Conservation (phyloP, 2,113 vertebrate species). For the Miniopterus natalensis region DNA sequence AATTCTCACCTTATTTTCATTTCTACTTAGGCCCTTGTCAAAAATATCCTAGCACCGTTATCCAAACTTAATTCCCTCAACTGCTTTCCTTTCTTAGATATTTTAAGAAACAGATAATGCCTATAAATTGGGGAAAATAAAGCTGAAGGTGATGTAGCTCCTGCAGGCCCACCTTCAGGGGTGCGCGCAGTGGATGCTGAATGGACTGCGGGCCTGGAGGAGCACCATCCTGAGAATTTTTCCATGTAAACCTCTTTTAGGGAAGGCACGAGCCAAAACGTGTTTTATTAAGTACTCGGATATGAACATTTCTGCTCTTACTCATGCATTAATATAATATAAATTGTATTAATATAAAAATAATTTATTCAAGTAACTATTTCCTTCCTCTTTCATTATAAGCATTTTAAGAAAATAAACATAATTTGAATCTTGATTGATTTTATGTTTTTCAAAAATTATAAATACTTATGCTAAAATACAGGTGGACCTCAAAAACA, state of each 20-base stretch:
- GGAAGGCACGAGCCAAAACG: neutral
- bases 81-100: neutral
- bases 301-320: neutral
- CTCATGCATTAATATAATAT: neutral
- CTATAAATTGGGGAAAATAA: neutral
- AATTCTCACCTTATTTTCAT: neutral
- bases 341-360: neutral
- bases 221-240: neutral
- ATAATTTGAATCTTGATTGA: neutral
- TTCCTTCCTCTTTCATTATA: neutral
- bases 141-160: neutral
- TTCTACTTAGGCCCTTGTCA: neutral
- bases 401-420: neutral
- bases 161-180: neutral
- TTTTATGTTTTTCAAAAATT: neutral
- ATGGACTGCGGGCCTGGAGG: rapidly evolving
- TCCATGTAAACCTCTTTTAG: neutral
- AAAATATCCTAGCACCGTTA: neutral
- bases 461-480: neutral
- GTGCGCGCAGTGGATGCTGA: neutral
- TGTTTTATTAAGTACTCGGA: neutral
- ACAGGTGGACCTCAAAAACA: neutral
- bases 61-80: neutral
- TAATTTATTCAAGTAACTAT: neutral
- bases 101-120: neutral